Evolutionary conservation across 2,888 invertebrate genomes (phyloP).

Genomic region (Torymus aiolomorphi): DNA sequence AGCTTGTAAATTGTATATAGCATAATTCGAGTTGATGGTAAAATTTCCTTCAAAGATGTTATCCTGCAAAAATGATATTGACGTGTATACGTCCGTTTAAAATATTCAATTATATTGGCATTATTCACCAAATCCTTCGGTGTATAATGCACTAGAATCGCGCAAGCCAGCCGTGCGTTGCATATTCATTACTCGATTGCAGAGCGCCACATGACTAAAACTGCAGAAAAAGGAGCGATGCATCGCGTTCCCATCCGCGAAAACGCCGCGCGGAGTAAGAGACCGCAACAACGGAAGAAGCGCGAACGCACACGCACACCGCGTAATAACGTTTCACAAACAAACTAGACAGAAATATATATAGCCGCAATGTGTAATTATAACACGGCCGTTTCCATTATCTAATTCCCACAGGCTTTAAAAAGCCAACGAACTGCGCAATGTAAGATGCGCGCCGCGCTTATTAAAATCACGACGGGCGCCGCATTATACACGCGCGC

Average conservation of each 20-base stretch:
- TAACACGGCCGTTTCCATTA: slow-evolving; percentile 37
- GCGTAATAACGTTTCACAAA: no score
- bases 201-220: no score
- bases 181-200: not conserved
- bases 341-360: no score
- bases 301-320: not conserved
- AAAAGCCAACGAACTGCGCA: slow-evolving; percentile 51
- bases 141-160: no score
- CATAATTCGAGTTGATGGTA: no score
- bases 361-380: slow-evolving; percentile 16
- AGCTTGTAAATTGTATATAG: no score
- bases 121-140: no score
- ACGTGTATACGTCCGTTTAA: no score
- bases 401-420: slow-evolving; percentile 55
- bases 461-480: slow-evolving; percentile 47
- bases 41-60: no score
- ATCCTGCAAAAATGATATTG: no score
- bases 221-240: no score
- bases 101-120: no score
- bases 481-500: not conserved
- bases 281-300: not conserved
- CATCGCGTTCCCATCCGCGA: slow-evolving; percentile 1
- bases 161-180: not conserved
- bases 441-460: slow-evolving; percentile 9
- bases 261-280: not conserved